Evolutionary conservation across 2,113 vertebrate genomes (phyloP), one percentile per base, ranked within the genome.

Genomic region (Malurus elegans): DNA sequence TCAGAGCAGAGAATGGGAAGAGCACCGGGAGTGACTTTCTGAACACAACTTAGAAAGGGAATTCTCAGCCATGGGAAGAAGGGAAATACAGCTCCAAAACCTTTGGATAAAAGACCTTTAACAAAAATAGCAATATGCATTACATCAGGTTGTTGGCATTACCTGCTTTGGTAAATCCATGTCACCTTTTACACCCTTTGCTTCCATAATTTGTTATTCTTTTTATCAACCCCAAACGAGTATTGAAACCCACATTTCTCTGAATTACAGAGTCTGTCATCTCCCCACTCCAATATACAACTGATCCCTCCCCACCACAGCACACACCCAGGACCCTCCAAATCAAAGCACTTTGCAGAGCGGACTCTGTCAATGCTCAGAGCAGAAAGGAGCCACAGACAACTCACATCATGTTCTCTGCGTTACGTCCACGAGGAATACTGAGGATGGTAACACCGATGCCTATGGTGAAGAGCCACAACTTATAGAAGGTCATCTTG

Each of bases 341-440:
- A 32, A 60, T 24, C 20, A 87, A 36, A 79, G 25, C 9, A 6
- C 0, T 32, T 40, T 5, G 9, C 7, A 48, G 4, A 54, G 25
- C 13, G 50, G 12, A 9, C 24, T 78, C 75, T 8, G 4, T 5
- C 53, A 40, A 6, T 18, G 14, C 70, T 57, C 62, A 60, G 44
- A 70, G 61, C 32, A 82, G 62, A 88, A 62, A 72, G 66, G 69
- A 90, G 18, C 14, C 61, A 84, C 8, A 58, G 29, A 14, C 3
- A 64, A 88, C 93, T 94, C 62, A 96, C 95, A 51, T 64, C 1
- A 48, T 10, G 14, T 96, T 96, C 20, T 95, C 86, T n/a, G 38
- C 17, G 0, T 42, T 65, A 42, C 86, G 91, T 67, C 93, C 93
- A 2, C 20, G 91, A 56, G 96, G 93, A 72, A 95, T 56, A 40